Percentiles rank a stretch among this genome's conserved stretches.
Conservation (phyloP, 2,113 vertebrate genomes). For the Felis catus region DNA sequence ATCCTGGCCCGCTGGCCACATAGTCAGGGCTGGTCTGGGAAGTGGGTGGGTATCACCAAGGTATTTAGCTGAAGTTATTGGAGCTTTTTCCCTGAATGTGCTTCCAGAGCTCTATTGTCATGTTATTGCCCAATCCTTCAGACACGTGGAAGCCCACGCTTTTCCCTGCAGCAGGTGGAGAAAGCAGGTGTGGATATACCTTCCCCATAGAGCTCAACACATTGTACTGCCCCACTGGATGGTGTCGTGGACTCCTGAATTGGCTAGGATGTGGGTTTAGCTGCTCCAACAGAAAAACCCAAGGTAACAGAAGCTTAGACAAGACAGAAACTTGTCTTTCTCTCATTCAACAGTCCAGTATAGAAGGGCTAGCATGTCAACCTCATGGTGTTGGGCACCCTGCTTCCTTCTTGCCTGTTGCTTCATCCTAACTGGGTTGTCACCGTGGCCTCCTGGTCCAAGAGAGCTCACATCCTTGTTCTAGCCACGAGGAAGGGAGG, state of each 20-base stretch:
- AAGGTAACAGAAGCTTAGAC: background rate
- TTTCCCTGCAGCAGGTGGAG: background rate
- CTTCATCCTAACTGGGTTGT: background rate
- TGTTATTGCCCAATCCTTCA: accelerated
- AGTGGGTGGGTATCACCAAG: background rate
- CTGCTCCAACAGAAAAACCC: background rate
- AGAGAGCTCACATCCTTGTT: background rate
- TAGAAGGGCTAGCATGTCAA: background rate
- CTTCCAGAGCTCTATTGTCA: background rate
- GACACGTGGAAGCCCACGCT: accelerated
- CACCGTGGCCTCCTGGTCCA: background rate
- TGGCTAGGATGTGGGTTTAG: background rate
- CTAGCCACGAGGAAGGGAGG: background rate
- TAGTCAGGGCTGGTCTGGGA: background rate
- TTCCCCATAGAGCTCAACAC: background rate
- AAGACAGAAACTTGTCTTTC: background rate
- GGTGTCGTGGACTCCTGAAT: background rate
- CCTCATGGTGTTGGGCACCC: background rate
- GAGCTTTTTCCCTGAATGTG: background rate
- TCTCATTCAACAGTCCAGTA: background rate
- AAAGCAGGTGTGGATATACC: background rate
- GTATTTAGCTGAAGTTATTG: background rate
- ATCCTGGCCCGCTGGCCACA: no score
- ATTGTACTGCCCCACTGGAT: no score
- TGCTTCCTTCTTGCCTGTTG: background rate